Evolutionary conservation across 1,140 invertebrate species (phyloP).

Genomic region (Apis laboriosa): DNA sequence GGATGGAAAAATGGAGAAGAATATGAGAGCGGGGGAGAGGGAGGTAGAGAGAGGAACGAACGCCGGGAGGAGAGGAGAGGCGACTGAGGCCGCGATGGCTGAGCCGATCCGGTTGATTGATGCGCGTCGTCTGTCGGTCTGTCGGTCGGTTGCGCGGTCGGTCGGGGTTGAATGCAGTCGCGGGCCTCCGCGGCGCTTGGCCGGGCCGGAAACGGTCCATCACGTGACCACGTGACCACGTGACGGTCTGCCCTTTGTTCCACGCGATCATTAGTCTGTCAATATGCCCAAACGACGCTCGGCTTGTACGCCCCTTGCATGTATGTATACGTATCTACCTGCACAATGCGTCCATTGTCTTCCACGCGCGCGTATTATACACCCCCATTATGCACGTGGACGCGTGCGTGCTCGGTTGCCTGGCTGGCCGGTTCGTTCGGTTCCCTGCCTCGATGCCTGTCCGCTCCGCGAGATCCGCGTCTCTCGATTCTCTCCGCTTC

Average conservation of each 20-base stretch:
- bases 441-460: background rate
- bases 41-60: no score
- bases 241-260: constrained; percentile 80
- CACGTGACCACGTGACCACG: constrained; percentile 79
- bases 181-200: constrained; percentile 68
- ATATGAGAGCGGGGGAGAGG: no score
- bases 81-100: background rate
- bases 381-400: constrained; percentile 76
- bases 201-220: constrained; percentile 80
- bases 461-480: background rate
- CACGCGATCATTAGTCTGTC: constrained; percentile 80
- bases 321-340: constrained; percentile 72
- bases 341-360: constrained; percentile 80
- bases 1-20: no score
- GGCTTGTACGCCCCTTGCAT: constrained; percentile 64
- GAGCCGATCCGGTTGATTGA: constrained; percentile 71
- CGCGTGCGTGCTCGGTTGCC: constrained; percentile 66
- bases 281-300: constrained; percentile 80
- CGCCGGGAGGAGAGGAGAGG: no score
- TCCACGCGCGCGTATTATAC: constrained; percentile 76
- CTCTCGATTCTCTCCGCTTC: background rate
- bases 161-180: constrained; percentile 69
- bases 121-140: constrained; percentile 70
- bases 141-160: constrained; percentile 60
- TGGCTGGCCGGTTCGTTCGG: background rate